Percentiles rank a stretch among this genome's conserved stretches.
Evolutionary conservation across 1,140 invertebrate species (phyloP).

Genomic region (Drosophila subobscura): DNA sequence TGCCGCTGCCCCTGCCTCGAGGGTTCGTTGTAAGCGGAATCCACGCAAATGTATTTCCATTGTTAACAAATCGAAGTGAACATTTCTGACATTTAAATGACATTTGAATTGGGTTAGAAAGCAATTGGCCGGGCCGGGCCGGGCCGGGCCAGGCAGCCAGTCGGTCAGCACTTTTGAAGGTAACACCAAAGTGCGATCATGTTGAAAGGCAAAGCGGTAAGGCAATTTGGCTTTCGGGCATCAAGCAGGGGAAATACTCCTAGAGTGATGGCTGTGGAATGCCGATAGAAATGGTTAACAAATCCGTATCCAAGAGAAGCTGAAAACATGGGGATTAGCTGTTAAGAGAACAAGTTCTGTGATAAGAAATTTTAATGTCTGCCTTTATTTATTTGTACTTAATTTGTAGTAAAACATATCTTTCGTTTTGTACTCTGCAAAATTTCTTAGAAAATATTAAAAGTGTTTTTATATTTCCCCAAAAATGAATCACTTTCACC

Average conservation of each 20-base stretch:
- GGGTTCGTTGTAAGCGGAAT: slow-evolving; percentile 3
- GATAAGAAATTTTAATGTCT: no score
- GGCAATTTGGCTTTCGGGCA: slow-evolving; percentile 14
- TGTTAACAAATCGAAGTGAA: slow-evolving; percentile 56
- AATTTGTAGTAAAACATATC: no score
- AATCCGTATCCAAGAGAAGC: no score
- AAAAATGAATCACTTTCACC: no score
- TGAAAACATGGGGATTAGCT: no score
- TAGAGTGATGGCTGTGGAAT: no score
- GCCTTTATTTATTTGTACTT: no score
- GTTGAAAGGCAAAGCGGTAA: slow-evolving; percentile 39
- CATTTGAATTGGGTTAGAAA: slow-evolving; percentile 70
- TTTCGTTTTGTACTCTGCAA: no score
- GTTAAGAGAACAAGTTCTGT: no score
- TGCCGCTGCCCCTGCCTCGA: slow-evolving; percentile 13
- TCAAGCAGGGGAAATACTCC: neutral
- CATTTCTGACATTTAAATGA: slow-evolving; percentile 77
- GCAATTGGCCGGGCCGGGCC: slow-evolving; percentile 21
- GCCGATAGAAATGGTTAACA: no score
- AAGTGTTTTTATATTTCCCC: no score
- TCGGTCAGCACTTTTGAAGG: slow-evolving; percentile 21
- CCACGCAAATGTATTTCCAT: slow-evolving; percentile 72
- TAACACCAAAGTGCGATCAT: slow-evolving; percentile 29
- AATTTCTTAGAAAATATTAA: no score
- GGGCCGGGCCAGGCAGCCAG: slow-evolving; percentile 5